Evolutionary conservation across 2,888 invertebrate species (phyloP), one percentile per base, ranked within the genome.

Genomic region (Drosophila merina): DNA sequence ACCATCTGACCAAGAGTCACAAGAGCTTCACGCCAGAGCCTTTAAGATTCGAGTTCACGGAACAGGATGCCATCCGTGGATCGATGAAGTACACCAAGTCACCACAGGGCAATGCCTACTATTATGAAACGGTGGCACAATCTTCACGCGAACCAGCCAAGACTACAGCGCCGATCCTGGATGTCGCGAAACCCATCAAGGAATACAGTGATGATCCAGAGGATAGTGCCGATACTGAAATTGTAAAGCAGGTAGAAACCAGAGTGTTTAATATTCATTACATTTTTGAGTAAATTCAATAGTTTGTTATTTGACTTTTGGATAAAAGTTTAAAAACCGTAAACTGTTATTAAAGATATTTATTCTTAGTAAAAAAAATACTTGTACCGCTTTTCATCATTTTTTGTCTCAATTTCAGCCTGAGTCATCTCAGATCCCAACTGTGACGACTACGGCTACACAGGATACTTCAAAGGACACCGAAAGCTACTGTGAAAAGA

Each of bases 21-120:
- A 74, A 74, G 7, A 75, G 76, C 10, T 83, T 77, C 14, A 89
- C 89, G 0, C 88, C 89, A 3, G 90, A 89, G 49, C 91, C 90
- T 0, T 51, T 89, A 33, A 82, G 90, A 45, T 90, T 91, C 42
- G 91, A 91, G 74, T 91, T 91, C 67, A 91, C 91, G 1, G 91
- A 91, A 68, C 86, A 88, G 14, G 91, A 91, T 75, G 91, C 91
- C 14, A 88, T 91, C 28, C 79, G 85, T 3, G 86, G 89, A 0
- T 74, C 88, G 0, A 60, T 80, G 14, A 87, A 86, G 36, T 91
- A 86, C 57, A 91, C 90, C 2, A 78, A 84, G 52, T 84, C 89
- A 0, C 91, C 91, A 2, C 77, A 81, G 9, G 76, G 69, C 1
- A 78, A 76, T 12, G 69, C 76, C 10, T 74, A 51, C 38, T 82